Percentiles rank a stretch among this genome's conserved stretches.
phyloP scores from a whole-genome alignment of 2,888 invertebrate species.

The Drosophila austrosaltans region DNA sequence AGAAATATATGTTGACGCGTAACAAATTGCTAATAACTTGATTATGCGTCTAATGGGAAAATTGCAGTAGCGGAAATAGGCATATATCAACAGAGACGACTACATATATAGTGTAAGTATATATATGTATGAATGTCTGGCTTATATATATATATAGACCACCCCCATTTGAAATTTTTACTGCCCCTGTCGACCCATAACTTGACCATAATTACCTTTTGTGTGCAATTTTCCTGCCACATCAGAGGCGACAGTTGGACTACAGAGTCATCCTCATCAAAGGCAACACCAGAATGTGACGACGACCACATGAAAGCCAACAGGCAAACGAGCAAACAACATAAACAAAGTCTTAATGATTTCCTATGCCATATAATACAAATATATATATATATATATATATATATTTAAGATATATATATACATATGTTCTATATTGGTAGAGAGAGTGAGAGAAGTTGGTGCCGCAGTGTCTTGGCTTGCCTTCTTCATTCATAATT shows the following conservation, averaged over 20 bases:
- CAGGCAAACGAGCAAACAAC: slow-evolving; percentile 47
- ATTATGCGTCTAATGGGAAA: slow-evolving; percentile 73
- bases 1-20: slow-evolving; percentile 56
- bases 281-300: slow-evolving; percentile 63
- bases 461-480: slow-evolving; percentile 32
- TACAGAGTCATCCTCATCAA: slow-evolving; percentile 49
- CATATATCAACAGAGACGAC: background rate
- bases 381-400: slow-evolving; percentile 19
- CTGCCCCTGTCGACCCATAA: slow-evolving; percentile 48
- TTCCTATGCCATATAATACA: slow-evolving; percentile 54
- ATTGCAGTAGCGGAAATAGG: slow-evolving; percentile 54
- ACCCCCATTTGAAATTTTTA: slow-evolving; percentile 60
- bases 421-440: background rate
- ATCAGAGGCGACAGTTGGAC: slow-evolving; percentile 52
- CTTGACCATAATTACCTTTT: slow-evolving; percentile 63
- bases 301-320: slow-evolving; percentile 74
- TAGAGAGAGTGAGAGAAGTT: background rate
- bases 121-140: background rate
- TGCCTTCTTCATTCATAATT: slow-evolving; percentile 66
- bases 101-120: background rate
- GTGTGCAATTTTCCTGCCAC: slow-evolving; percentile 67
- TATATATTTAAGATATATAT: slow-evolving; percentile 7
- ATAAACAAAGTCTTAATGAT: slow-evolving; percentile 79
- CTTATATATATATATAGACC: slow-evolving; percentile 38
- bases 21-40: slow-evolving; percentile 73